phyloP scores from a whole-genome alignment of 2,888 invertebrate genomes.

The Argynnis bischoffii region DNA sequence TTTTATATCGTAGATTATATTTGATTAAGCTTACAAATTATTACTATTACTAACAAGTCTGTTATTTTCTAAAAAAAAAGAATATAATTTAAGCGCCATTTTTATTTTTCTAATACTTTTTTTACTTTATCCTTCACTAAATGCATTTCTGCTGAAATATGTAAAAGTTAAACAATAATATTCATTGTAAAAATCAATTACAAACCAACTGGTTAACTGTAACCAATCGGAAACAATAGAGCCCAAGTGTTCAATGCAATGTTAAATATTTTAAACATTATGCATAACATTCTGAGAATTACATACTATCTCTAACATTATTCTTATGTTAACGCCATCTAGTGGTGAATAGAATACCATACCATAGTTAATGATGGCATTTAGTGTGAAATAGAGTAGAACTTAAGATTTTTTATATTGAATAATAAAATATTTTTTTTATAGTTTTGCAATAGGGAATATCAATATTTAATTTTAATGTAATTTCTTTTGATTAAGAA shows the following conservation, averaged over 20 bases:
- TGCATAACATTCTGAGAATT: slow-evolving; percentile 25
- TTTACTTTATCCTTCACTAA: background rate
- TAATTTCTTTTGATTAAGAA: no score
- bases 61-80: background rate
- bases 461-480: no score
- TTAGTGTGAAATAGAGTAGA: background rate
- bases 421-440: background rate
- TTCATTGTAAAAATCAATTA: slow-evolving; percentile 12
- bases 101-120: no score
- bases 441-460: no score
- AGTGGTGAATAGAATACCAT: slow-evolving; percentile 37
- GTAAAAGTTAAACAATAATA: slow-evolving; percentile 17
- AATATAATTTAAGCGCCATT: background rate
- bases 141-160: slow-evolving; percentile 1
- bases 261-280: slow-evolving; percentile 25
- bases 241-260: slow-evolving; percentile 1
- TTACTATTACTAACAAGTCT: no score
- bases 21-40: no score
- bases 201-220: slow-evolving; percentile 1
- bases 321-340: slow-evolving; percentile 46
- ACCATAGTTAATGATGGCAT: background rate
- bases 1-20: no score
- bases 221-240: slow-evolving; percentile 19
- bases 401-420: background rate
- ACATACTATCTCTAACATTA: background rate